phyloP scores from a whole-genome alignment of 2,113 vertebrate genomes.

The Isichthys henryi region DNA sequence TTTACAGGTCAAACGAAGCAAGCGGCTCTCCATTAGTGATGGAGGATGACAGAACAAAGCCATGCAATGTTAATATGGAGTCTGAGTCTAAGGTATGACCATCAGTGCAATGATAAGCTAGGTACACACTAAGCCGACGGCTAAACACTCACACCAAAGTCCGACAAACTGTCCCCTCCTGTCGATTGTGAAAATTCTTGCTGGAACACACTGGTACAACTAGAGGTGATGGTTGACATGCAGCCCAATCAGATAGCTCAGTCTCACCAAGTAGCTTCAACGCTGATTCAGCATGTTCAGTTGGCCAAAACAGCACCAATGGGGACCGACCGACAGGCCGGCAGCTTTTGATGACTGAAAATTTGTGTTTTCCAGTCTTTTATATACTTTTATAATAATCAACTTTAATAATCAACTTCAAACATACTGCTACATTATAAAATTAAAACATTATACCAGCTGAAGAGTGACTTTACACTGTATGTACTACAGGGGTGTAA shows the following conservation, averaged over 20 bases:
- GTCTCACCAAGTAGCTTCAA: not conserved
- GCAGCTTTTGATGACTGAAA: not conserved
- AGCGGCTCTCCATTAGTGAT: conserved; percentile 64
- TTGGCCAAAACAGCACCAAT: too few relatives aligned
- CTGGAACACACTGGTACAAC: not conserved
- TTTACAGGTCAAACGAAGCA: conserved; percentile 70
- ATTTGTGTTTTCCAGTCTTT: not conserved
- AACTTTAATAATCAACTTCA: not conserved
- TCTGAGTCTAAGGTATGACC: conserved; percentile 73
- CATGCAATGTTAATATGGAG: conserved; percentile 65
- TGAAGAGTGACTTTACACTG: not conserved
- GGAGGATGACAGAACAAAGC: conserved; percentile 78
- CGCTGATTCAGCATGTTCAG: too few relatives aligned
- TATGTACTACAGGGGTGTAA: not conserved
- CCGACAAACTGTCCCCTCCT: not conserved
- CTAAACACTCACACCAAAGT: not conserved
- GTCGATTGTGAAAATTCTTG: not conserved
- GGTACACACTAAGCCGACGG: not conserved
- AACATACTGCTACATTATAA: not conserved
- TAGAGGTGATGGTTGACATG: not conserved
- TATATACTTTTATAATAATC: not conserved
- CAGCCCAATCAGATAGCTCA: not conserved
- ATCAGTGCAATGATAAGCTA: not conserved
- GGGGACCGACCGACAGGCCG: too few relatives aligned
- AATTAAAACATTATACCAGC: not conserved